phyloP scores from a whole-genome alignment of 2,797 vertebrate species.

The Pseudomugil tenellus region DNA sequence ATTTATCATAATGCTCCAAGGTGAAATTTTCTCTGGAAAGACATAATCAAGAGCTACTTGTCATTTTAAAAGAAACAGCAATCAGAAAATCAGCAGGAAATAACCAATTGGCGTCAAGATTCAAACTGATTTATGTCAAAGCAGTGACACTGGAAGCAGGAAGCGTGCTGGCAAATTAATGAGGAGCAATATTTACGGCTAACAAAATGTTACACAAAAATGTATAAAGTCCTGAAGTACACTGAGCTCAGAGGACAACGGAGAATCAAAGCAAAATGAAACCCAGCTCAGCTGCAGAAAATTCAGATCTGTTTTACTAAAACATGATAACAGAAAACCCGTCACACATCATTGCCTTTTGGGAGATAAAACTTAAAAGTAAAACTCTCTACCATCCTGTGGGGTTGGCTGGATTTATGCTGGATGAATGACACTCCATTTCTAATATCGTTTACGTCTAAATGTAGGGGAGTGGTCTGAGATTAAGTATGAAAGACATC shows the following conservation, averaged over 20 bases:
- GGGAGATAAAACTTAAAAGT: too few relatives aligned
- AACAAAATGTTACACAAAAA: not conserved
- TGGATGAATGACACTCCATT: not conserved
- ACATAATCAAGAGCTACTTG: constrained; percentile 8
- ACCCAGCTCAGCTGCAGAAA: not conserved
- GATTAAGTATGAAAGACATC: not conserved
- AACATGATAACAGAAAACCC: not conserved
- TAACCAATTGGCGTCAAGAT: constrained; percentile 21
- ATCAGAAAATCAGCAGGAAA: constrained; percentile 33
- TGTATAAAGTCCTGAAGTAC: not conserved
- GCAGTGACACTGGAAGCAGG: not conserved
- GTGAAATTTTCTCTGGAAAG: constrained; percentile 16
- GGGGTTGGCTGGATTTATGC: not conserved
- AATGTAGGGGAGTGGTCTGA: not conserved
- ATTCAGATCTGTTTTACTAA: not conserved
- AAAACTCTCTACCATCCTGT: too few relatives aligned
- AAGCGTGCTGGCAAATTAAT: constrained; percentile 27
- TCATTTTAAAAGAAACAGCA: not conserved
- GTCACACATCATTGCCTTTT: too few relatives aligned
- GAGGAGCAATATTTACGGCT: not conserved
- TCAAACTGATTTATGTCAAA: constrained; percentile 16
- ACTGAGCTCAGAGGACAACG: not conserved
- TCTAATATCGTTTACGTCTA: not conserved
- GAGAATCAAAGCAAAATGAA: not conserved
- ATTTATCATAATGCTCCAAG: constrained; percentile 16